Conservation (phyloP, 2,797 vertebrate species). For the Pantherophis alleghaniensis region DNA sequence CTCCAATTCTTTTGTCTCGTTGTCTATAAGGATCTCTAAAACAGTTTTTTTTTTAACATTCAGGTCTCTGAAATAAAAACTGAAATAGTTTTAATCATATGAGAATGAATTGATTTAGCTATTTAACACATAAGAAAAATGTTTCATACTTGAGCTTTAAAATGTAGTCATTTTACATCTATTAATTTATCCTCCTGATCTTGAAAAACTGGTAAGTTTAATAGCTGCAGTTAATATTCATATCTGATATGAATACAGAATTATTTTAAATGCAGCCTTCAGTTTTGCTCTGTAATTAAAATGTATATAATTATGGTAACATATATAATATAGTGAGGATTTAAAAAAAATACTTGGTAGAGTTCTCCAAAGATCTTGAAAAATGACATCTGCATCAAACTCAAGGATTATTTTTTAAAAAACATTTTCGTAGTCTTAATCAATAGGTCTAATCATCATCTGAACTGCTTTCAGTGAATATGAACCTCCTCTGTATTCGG, state of each 20-base stretch:
- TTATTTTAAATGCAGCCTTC: slow-evolving; percentile 49
- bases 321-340: slow-evolving; percentile 51
- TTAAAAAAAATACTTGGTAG: slow-evolving; percentile 41
- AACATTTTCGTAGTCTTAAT: slow-evolving; percentile 68
- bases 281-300: slow-evolving; percentile 32
- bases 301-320: slow-evolving; percentile 41
- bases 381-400: slow-evolving; percentile 52
- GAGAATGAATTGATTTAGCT: slow-evolving; percentile 57
- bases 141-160: slow-evolving; percentile 69
- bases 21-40: slow-evolving; percentile 51
- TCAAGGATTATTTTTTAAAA: slow-evolving; percentile 38
- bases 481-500: slow-evolving; percentile 94
- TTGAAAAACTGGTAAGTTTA: slow-evolving; percentile 34
- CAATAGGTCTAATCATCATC: slow-evolving; percentile 96
- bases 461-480: slow-evolving; percentile 92
- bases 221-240: slow-evolving; percentile 26
- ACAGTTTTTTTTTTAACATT: slow-evolving; percentile 45
- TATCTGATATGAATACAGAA: slow-evolving; percentile 50
- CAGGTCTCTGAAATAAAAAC: slow-evolving; percentile 42
- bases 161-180: slow-evolving; percentile 53
- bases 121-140: slow-evolving; percentile 66
- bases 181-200: slow-evolving; percentile 39
- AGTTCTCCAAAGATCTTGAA: slow-evolving; percentile 55
- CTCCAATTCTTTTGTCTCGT: slow-evolving; percentile 54
- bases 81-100: slow-evolving; percentile 73